Conservation (phyloP, 2,113 vertebrate genomes). For the Corapipo altera region DNA sequence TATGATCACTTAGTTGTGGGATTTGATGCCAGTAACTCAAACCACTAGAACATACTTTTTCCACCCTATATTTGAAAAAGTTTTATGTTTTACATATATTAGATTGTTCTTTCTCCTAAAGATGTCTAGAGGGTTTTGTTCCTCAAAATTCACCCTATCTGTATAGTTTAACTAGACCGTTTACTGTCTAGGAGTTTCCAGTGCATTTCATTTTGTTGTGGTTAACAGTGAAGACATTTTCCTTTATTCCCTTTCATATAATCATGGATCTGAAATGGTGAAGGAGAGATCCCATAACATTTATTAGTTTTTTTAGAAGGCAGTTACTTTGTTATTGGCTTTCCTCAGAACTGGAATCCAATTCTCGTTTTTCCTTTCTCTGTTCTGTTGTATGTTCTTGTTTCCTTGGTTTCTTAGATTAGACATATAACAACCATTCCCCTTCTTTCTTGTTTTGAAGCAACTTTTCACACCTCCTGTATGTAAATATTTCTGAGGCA, state of each 20-base stretch:
- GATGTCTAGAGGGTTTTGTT: neutral
- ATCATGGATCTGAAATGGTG: neutral
- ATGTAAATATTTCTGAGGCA: neutral
- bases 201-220: neutral
- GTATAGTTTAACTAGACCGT: neutral
- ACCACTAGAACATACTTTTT: neutral
- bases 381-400: neutral
- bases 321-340: neutral
- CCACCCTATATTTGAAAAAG: neutral
- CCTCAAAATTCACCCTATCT: neutral
- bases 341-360: neutral
- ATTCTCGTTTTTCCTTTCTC: neutral
- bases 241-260: neutral
- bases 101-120: neutral
- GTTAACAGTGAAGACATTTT: neutral
- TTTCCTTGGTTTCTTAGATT: neutral
- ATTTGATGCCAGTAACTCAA: constrained; percentile 11
- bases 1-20: neutral
- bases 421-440: neutral
- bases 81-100: neutral
- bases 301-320: neutral
- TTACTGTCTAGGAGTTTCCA: neutral
- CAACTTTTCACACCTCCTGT: neutral
- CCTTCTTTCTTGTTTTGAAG: neutral
- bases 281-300: neutral